These are phyloP conservation scores for Ramphastos sulfuratus DNA, from an alignment of 2,113 vertebrate genomes.

Conservation along the genomic window DNA sequence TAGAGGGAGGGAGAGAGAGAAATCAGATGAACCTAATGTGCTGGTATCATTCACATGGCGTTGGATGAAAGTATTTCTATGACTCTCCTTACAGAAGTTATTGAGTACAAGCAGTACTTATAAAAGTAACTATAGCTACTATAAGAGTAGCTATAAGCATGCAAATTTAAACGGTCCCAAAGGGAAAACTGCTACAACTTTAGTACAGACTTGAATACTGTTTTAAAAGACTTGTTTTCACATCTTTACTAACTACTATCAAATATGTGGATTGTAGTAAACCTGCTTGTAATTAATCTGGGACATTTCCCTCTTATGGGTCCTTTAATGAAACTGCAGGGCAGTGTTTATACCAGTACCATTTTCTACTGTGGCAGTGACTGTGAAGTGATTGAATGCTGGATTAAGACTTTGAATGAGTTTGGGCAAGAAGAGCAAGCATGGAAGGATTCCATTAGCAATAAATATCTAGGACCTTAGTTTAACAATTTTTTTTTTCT, in stretches of 20 bases:
- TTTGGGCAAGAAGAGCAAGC: background rate
- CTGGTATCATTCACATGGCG: background rate
- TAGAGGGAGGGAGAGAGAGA: background rate
- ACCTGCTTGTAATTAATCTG: background rate
- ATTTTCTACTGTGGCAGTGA: background rate
- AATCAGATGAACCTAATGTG: background rate
- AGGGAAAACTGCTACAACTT: background rate
- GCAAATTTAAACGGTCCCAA: background rate
- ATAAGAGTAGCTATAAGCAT: background rate
- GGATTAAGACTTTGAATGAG: constrained; percentile 27
- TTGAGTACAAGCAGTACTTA: background rate
- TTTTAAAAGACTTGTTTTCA: constrained; percentile 33
- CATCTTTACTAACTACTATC: constrained; percentile 20
- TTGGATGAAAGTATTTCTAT: background rate
- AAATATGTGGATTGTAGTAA: background rate
- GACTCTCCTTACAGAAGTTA: background rate
- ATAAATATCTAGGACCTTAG: background rate
- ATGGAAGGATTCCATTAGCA: background rate
- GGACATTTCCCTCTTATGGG: background rate
- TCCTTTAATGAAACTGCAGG: background rate
- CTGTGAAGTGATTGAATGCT: background rate
- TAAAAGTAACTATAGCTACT: constrained; percentile 7
- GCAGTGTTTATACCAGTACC: background rate
- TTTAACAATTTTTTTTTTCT: constrained; percentile 40
- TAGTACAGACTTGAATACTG: background rate